Evolutionary conservation across 2,113 vertebrate genomes (phyloP), one percentile per base, ranked within the genome.

Genomic region (Pollachius pollachius): DNA sequence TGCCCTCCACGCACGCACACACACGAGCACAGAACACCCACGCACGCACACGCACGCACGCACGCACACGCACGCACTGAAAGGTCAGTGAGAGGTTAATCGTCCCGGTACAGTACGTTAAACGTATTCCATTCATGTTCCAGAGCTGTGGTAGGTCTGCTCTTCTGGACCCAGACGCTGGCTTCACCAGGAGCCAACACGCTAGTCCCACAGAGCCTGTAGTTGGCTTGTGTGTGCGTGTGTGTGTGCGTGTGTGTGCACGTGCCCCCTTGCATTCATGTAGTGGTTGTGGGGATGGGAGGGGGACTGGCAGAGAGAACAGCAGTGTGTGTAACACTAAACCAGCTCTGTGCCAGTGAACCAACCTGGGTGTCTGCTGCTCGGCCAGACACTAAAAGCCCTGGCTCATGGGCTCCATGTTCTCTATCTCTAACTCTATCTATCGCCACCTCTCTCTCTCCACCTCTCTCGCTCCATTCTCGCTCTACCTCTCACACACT

Each of bases 261-360:
- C 15, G 64, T 12, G n/a, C 12, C n/a, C 57, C 6, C 58, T 25
- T 12, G 30, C 37, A n/a, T n/a, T 30, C 80, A 86, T 75, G 77
- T 60, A 5, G 48, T 52, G 64, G 19, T 18, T 52, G 64, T 66
- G 64, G 41, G 2, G 17, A 52, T 30, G 23, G 23, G 27, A 62
- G 59, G 41, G 52, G 66, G 34, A 84, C 81, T 86, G 82, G 83
- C 86, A 88, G 87, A 84, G 78, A 74, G 82, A 79, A 84, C 77
- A 70, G 82, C 84, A 88, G 86, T 89, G 83, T 81, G 72, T 64
- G 84, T 87, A 85, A 84, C 84, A 89, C 82, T 83, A 83, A 87
- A 83, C 75, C 80, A 81, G 79, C 82, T 77, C 76, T 70, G 56
- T 86, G 82, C 85, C 83, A 86, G 87, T 83, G 80, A 84, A 85